phyloP scores from a whole-genome alignment of 2,888 invertebrate genomes.

The Polymixis lichenea region DNA sequence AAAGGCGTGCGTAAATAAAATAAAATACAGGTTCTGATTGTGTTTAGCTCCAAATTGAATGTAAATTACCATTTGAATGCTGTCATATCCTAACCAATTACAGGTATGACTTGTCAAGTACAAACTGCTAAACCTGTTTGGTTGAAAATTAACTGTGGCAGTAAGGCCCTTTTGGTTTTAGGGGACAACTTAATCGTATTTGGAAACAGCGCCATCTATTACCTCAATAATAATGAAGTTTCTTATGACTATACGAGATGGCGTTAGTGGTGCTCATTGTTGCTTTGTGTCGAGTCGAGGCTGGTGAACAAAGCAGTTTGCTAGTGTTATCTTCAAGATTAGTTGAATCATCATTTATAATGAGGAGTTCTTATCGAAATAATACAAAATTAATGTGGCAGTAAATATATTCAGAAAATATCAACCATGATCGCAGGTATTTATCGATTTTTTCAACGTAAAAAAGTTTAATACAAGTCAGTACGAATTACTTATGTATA shows the following conservation, averaged over 20 bases:
- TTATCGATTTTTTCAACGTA: constrained; percentile 84
- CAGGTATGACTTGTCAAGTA: not conserved
- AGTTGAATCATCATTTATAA: constrained; percentile 63
- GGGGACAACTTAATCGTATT: not conserved
- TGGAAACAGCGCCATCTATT: constrained; percentile 53
- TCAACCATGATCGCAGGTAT: constrained; percentile 83
- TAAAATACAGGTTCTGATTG: too few species aligned
- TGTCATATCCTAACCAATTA: not conserved
- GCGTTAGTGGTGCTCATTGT: constrained; percentile 50
- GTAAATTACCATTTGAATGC: not conserved
- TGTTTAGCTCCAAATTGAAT: not conserved
- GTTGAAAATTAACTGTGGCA: not conserved
- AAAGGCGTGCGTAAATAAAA: too few species aligned
- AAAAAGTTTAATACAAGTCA: constrained; percentile 82
- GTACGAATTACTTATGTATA: constrained; percentile 82
- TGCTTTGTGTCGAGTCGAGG: constrained; percentile 34
- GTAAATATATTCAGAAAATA: constrained; percentile 91
- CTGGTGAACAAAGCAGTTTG: constrained; percentile 63
- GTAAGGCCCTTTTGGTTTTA: not conserved
- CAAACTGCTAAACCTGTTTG: not conserved
- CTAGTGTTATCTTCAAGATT: constrained; percentile 63
- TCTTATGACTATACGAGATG: constrained; percentile 54
- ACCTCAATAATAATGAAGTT: constrained; percentile 9
- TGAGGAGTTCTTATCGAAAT: constrained; percentile 71
- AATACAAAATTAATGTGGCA: constrained; percentile 83